Evolutionary conservation across 2,888 invertebrate species (phyloP).

Genomic region (Abscondita cerata): DNA sequence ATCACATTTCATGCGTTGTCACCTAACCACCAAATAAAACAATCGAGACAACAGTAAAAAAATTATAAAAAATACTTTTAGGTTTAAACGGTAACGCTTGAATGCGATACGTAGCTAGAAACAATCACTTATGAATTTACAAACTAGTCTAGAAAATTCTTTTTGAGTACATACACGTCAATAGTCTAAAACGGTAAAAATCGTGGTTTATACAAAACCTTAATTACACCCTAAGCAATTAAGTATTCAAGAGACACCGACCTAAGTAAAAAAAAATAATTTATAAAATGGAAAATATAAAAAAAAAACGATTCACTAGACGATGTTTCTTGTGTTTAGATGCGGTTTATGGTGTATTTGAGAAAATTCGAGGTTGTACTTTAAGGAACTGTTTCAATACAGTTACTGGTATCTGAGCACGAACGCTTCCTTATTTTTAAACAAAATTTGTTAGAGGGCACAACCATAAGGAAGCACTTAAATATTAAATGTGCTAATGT

Average conservation of each 20-base stretch:
- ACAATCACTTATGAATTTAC: constrained; percentile 1
- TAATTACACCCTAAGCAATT: constrained; percentile 5
- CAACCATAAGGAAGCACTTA: not conserved
- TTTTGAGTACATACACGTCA: constrained; percentile 1
- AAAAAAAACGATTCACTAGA: too few species aligned
- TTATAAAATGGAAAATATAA: too few species aligned
- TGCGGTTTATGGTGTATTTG: too few species aligned
- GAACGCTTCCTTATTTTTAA: too few species aligned
- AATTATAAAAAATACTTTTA: constrained; percentile 5
- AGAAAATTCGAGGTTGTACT: constrained; percentile 26
- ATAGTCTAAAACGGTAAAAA: constrained; percentile 6
- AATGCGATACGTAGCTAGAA: not conserved
- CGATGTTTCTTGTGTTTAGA: too few species aligned
- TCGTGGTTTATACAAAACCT: constrained; percentile 7
- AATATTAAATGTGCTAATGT: not conserved
- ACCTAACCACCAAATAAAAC: constrained; percentile 11
- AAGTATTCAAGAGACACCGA: not conserved
- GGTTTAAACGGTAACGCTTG: not conserved
- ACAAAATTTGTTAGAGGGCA: not conserved
- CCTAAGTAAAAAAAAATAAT: too few species aligned
- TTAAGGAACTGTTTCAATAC: constrained; percentile 5
- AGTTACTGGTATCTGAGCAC: not conserved
- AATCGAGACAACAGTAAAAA: not conserved
- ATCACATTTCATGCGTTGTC: constrained; percentile 2
- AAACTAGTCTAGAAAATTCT: not conserved